phyloP scores from a whole-genome alignment of 2,113 vertebrate genomes.

The Diadophis punctatus region DNA sequence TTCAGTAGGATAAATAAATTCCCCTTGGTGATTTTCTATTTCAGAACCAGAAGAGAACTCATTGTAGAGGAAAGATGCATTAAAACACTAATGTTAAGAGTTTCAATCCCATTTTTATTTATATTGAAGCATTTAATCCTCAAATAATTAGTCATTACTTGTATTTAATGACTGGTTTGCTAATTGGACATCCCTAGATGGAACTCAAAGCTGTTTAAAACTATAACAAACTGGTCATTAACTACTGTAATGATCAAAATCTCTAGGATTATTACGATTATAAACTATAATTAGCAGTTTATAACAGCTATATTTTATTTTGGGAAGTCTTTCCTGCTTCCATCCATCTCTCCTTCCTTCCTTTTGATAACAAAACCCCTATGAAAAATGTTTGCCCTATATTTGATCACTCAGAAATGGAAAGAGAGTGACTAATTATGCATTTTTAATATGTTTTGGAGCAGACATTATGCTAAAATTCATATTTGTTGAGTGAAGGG shows the following conservation, averaged over 20 bases:
- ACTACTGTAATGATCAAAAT: constrained; percentile 68
- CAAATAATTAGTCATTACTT: constrained; percentile 68
- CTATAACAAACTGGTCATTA: constrained; percentile 65
- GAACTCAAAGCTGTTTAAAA: constrained; percentile 63
- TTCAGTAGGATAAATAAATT: constrained; percentile 38
- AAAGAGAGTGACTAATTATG: background rate
- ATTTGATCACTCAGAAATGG: background rate
- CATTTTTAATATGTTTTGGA: background rate
- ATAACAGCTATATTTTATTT: constrained; percentile 63
- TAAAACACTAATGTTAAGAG: constrained; percentile 59
- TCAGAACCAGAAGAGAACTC: constrained; percentile 50
- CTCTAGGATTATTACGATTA: constrained; percentile 63
- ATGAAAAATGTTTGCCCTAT: constrained; percentile 7
- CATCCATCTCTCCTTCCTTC: background rate
- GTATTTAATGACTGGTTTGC: constrained; percentile 67
- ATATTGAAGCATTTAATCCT: constrained; percentile 70
- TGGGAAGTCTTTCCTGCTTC: constrained; percentile 20
- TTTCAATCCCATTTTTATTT: constrained; percentile 66
- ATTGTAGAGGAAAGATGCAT: constrained; percentile 47
- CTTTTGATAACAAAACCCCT: constrained; percentile 24
- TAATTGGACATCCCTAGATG: constrained; percentile 66
- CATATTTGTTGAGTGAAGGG: background rate
- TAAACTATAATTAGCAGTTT: constrained; percentile 64
- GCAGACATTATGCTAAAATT: background rate
- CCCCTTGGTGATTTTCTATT: constrained; percentile 41